A percentile compares a stretch with the other conserved stretches of the same genome.
Conservation (phyloP, 2,113 vertebrate genomes). For the Cyphomyrus plagiostoma region DNA sequence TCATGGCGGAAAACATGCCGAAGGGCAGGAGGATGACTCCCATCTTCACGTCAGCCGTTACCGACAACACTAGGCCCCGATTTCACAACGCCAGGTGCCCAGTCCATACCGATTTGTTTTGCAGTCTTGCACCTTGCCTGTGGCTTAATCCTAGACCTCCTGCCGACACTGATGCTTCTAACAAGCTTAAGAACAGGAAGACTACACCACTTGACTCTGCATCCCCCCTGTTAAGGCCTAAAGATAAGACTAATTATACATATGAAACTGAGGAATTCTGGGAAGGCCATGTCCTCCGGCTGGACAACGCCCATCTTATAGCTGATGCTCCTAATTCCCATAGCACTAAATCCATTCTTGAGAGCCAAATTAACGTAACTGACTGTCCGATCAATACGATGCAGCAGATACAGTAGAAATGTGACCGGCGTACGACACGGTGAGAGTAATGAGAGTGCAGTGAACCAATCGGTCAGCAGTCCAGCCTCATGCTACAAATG, state of each 20-base stretch:
- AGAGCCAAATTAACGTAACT: neutral
- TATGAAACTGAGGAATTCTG: slow-evolving; percentile 7
- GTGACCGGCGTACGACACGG: neutral
- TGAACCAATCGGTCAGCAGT: neutral
- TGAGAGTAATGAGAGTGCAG: neutral
- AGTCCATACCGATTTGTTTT: neutral
- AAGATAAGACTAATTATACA: neutral
- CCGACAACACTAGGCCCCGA: too few relatives aligned
- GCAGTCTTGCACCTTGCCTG: neutral
- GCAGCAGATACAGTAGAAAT: neutral
- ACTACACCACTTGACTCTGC: neutral
- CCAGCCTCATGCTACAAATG: neutral
- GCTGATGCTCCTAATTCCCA: neutral
- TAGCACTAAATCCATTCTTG: neutral
- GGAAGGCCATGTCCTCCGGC: neutral
- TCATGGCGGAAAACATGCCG: neutral
- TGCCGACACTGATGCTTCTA: neutral
- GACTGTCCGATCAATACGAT: neutral
- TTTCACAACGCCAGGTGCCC: neutral
- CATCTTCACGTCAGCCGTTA: neutral
- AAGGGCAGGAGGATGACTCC: too few relatives aligned
- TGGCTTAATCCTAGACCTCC: neutral
- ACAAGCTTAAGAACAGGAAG: neutral
- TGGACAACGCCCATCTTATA: neutral
- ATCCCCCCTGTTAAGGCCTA: neutral